Evolutionary conservation across 1,140 invertebrate genomes (phyloP).

Genomic region (Phymorhynchus buccinoides): DNA sequence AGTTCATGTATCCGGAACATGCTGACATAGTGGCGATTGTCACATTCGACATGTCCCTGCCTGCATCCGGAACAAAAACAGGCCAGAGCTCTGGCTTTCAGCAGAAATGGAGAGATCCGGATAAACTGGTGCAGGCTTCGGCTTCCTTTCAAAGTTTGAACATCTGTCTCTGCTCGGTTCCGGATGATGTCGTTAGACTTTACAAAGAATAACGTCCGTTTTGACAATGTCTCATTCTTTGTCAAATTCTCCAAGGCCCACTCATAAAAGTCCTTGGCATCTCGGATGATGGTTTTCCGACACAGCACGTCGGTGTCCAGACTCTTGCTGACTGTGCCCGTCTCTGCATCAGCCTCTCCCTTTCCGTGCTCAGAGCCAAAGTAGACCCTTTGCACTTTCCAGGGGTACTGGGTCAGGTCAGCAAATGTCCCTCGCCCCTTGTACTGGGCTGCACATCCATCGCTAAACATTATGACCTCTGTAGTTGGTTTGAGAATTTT

Average conservation of each 20-base stretch:
- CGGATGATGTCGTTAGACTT: neutral
- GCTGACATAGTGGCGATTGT: neutral
- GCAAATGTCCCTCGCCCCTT: constrained; percentile 31
- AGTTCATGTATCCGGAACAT: neutral
- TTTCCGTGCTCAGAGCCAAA: constrained; percentile 34
- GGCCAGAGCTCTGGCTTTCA: neutral
- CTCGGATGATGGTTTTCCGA: neutral
- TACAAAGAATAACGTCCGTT: constrained; percentile 17
- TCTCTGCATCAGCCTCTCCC: constrained; percentile 40
- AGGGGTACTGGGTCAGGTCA: neutral
- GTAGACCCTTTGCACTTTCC: neutral
- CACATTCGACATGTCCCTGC: neutral
- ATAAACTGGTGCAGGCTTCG: neutral
- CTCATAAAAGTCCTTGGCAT: constrained; percentile 14
- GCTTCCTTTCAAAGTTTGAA: neutral
- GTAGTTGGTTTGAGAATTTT: neutral
- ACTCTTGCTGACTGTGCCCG: constrained; percentile 15
- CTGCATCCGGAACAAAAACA: neutral
- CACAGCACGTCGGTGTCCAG: neutral
- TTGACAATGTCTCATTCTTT: neutral
- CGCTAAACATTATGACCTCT: constrained; percentile 1
- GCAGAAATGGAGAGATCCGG: neutral
- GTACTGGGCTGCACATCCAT: constrained; percentile 34
- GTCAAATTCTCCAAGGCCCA: neutral
- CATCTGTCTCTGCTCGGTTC: neutral